Base-by-base conservation (phyloP, 2,888 invertebrate genomes). In the Petrolisthes cinctipes region DNA sequence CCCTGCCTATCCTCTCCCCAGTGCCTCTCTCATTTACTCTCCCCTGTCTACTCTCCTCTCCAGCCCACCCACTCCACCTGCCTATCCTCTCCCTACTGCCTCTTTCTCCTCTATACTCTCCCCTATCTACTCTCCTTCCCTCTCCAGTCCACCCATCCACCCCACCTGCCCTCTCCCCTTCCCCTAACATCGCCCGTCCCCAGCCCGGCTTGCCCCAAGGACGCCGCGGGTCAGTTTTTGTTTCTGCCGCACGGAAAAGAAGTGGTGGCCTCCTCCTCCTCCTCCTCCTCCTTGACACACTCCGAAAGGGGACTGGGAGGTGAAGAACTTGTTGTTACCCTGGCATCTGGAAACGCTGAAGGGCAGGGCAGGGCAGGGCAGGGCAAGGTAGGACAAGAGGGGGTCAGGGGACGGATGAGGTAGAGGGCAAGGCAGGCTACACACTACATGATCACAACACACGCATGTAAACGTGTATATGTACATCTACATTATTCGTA, bases 161-260 rank as follows among this genome's bases (percentile, higher is more conserved):
- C 68, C 66, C 61, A 2, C 83, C 75, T 57, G 23, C 75, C 66
- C 66, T 51, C 66, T 66, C 68, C 66, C 81, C 14, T 56, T 66
- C 61, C 23, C 3, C 83, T 56, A 20, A 23, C 68, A 23, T 7
- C 75, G 7, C 56, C 51, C 51, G 23, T 71, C 80, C 54, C 57
- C 20, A 56, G 82, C 85, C 37, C 23, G 56, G 23, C 23, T 68
- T 68, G 82, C 68, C 68, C 66, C 86, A 86, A 86, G 86, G 86
- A 86, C 86, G 86, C 82, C 54, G 76, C 76, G 86, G 86, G 86
- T 86, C 76, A 86, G 86, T 86, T 86, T 86, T 86, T 86, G 82
- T 57, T 68, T 86, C 82, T 61, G 66, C 76, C 82, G 86, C 82
- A 76, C 76, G 86, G 86, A 82, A 84, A 86, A 86, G 86, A 86